phyloP scores from a whole-genome alignment of 2,888 invertebrate species.

The Mesopsocus fuscifrons region DNA sequence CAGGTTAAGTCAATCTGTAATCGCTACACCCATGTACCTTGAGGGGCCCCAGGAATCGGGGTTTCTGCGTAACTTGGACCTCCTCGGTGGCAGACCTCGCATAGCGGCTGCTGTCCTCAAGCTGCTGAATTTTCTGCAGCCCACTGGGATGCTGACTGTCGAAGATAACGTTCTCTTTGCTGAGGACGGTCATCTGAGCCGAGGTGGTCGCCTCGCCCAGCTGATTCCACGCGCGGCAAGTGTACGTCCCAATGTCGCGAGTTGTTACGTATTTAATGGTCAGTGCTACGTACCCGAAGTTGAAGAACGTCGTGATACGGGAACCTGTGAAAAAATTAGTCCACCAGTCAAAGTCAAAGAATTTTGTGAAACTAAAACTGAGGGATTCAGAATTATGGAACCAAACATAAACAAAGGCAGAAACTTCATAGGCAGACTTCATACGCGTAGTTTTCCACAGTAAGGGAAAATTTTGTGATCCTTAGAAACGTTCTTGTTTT shows the following conservation, averaged over 20 bases:
- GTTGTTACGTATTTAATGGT: constrained; percentile 80
- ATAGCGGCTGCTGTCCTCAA: constrained; percentile 63
- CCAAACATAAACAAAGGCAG: no score
- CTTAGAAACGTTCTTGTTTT: no score
- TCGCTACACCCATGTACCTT: no score
- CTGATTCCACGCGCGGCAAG: constrained; percentile 72
- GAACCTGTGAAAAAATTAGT: constrained; percentile 38
- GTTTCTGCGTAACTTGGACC: constrained; percentile 54
- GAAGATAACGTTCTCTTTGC: constrained; percentile 66
- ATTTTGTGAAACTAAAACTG: no score
- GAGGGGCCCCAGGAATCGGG: constrained; percentile 70
- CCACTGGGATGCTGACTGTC: constrained; percentile 88
- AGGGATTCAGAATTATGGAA: no score
- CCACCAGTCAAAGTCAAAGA: no score
- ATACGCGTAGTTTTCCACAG: no score
- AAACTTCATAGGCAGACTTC: no score
- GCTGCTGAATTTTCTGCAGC: constrained; percentile 72
- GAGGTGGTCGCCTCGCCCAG: constrained; percentile 69
- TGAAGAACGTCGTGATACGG: constrained; percentile 70
- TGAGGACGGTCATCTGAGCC: constrained; percentile 65
- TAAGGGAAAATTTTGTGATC: no score
- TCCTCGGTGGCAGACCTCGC: constrained; percentile 48
- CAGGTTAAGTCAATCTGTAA: no score
- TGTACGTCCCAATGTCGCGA: constrained; percentile 77
- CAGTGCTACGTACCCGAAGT: constrained; percentile 86